These are phyloP conservation scores for Hesperia comma DNA, from an alignment of 2,888 invertebrate genomes.

Conservation along the genomic window DNA sequence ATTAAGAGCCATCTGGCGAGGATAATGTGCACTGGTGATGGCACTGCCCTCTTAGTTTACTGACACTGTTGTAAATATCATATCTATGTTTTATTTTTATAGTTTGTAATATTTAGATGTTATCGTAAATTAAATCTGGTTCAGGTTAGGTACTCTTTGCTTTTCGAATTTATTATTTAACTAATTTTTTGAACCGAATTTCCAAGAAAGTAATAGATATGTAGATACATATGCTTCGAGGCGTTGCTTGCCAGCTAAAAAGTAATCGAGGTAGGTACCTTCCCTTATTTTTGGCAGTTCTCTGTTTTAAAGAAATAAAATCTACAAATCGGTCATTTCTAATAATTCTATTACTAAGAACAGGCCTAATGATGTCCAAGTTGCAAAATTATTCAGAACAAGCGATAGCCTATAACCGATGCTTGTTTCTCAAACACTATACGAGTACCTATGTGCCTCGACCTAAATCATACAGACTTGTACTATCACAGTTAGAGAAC, in stretches of 20 bases:
- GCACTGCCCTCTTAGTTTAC: slow-evolving; percentile 25
- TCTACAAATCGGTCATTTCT: too few species aligned
- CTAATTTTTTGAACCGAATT: too few species aligned
- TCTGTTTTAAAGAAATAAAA: too few species aligned
- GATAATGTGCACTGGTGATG: slow-evolving; percentile 20
- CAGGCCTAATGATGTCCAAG: too few species aligned
- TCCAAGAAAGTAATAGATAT: too few species aligned
- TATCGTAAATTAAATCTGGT: not conserved
- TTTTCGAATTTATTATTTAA: too few species aligned
- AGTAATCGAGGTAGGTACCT: too few species aligned
- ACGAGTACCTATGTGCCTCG: not conserved
- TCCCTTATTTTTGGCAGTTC: too few species aligned
- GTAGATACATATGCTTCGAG: too few species aligned
- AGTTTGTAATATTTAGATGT: not conserved
- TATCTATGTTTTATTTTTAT: slow-evolving; percentile 7
- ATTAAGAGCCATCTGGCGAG: slow-evolving; percentile 32
- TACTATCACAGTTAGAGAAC: not conserved
- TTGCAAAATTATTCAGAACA: slow-evolving; percentile 23
- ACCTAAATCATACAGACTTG: slow-evolving; percentile 5
- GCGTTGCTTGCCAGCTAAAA: too few species aligned
- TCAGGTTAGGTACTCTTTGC: too few species aligned
- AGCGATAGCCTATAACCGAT: slow-evolving; percentile 20
- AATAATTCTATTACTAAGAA: slow-evolving; percentile 3
- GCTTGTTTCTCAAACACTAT: slow-evolving; percentile 16
- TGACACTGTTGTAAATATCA: slow-evolving; percentile 2